Base-by-base conservation (phyloP, 1,140 invertebrate species). In the Zaprionus ghesquierei region DNA sequence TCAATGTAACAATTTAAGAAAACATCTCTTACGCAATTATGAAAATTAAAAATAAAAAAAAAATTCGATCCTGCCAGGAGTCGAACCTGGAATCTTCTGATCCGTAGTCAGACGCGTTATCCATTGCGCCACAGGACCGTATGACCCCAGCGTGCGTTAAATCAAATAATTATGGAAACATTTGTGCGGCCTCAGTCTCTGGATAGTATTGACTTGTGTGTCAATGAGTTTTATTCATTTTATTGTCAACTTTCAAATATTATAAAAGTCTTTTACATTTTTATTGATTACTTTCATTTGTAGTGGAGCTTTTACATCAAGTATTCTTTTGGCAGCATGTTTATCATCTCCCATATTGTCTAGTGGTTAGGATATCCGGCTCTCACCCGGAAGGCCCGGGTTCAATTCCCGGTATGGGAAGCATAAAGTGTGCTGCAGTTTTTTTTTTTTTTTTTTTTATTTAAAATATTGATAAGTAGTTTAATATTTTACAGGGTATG, bases 381-480 rank as follows among this genome's bases (percentile, higher is more conserved):
- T 69, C 55, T 96, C 95, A 95, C 95, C 95, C 95, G 95, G 95
- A 94, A 95, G 95, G 95, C 95, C 95, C 95, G 95, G 95, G 95
- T 96, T 96, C 95, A 94, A 95, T 96, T 96, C 95, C 95, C 95
- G 95, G 95, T 95, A 95, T 94, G 94, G 95, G 95, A 95, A 95
- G 69, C 1, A 5, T 3, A 15, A 15, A 9, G n/a, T n/a, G n/a
- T n/a, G n/a, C n/a, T 22, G 0, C 13, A 4, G 4, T 23, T 50
- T 12, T 25, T 38, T 38, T 51, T 35, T 33, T 27, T 18, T 13
- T 22, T 10, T 22, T 62, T 53, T 50, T 23, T 15, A 2, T 20
- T 9, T 12, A 49, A 25, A 50, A 50, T 25, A 23, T 49, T 23
- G n/a, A n/a, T n/a, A n/a, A n/a, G n/a, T n/a, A n/a, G n/a, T n/a